A percentile compares a stretch with the other conserved stretches of the same genome.
phyloP scores from a whole-genome alignment of 2,888 invertebrate species.

The Euclidia mi region DNA sequence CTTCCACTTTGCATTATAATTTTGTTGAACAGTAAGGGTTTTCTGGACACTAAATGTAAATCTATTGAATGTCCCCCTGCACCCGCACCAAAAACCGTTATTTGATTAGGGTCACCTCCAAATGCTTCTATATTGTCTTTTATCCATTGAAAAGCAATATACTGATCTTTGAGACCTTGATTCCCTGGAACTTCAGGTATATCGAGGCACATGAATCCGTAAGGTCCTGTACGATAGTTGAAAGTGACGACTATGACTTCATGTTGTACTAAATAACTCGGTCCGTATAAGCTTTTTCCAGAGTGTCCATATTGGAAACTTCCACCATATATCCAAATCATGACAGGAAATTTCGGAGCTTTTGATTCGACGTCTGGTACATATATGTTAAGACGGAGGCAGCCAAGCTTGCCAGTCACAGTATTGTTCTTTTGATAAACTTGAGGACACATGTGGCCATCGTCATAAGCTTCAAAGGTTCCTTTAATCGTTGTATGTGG shows the following conservation, averaged over 20 bases:
- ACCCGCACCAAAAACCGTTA: constrained; percentile 53
- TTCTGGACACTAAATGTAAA: neutral
- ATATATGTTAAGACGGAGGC: neutral
- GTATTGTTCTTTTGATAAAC: neutral
- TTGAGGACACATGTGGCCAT: neutral
- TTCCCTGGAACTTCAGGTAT: constrained; percentile 56
- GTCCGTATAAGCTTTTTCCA: constrained; percentile 10
- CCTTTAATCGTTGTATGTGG: neutral
- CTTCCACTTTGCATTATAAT: constrained; percentile 31
- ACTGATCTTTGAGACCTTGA: constrained; percentile 58
- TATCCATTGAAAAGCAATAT: constrained; percentile 54
- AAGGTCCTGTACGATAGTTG: constrained; percentile 57
- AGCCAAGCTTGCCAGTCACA: neutral
- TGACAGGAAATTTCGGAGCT: constrained; percentile 45
- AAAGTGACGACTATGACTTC: constrained; percentile 51
- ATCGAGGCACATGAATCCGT: constrained; percentile 56
- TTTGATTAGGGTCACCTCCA: constrained; percentile 47
- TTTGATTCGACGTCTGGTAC: neutral
- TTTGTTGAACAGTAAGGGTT: constrained; percentile 32
- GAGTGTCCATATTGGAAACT: constrained; percentile 5
- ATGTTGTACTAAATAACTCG: constrained; percentile 20
- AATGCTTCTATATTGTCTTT: constrained; percentile 53
- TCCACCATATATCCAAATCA: constrained; percentile 11
- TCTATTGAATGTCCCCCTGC: constrained; percentile 43
- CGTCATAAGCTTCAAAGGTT: constrained; percentile 1